Conservation (phyloP, 2,888 invertebrate species). For the Tineola bisselliella region DNA sequence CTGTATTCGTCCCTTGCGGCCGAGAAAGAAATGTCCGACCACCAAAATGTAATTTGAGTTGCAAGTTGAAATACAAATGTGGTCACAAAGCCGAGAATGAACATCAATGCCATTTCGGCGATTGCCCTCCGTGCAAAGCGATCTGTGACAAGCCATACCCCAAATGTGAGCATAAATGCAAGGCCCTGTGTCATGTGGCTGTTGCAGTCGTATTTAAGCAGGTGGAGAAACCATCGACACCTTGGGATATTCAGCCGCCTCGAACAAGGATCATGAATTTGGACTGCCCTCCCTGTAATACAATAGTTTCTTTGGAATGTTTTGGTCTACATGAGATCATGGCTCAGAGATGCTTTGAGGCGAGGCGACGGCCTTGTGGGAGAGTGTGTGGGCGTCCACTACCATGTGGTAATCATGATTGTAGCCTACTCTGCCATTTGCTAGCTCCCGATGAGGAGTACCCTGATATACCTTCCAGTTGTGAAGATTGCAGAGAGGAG, state of each 20-base stretch:
- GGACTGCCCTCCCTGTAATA: slow-evolving; percentile 78
- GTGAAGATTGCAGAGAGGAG: slow-evolving; percentile 52
- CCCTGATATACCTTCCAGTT: slow-evolving; percentile 56
- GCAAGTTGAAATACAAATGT: slow-evolving; percentile 84
- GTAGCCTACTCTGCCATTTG: slow-evolving; percentile 77
- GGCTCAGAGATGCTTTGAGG: slow-evolving; percentile 75
- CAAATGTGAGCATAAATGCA: slow-evolving; percentile 76
- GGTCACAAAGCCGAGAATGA: slow-evolving; percentile 78
- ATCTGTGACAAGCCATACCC: slow-evolving; percentile 71
- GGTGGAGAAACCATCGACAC: slow-evolving; percentile 69
- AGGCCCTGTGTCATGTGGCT: slow-evolving; percentile 78
- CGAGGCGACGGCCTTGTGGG: slow-evolving; percentile 80
- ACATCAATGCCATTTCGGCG: slow-evolving; percentile 84
- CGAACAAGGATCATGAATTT: slow-evolving; percentile 60
- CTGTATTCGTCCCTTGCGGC: slow-evolving; percentile 86
- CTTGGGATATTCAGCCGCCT: slow-evolving; percentile 71
- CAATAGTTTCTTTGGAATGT: slow-evolving; percentile 76
- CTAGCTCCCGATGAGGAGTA: slow-evolving; percentile 30
- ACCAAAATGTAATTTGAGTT: slow-evolving; percentile 78
- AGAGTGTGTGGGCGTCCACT: slow-evolving; percentile 77
- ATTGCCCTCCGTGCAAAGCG: slow-evolving; percentile 84
- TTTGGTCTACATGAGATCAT: slow-evolving; percentile 77
- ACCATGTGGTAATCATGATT: slow-evolving; percentile 82
- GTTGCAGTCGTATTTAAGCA: slow-evolving; percentile 72
- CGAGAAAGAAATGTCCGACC: slow-evolving; percentile 79